Percentiles rank a stretch among this genome's conserved stretches.
Conservation (phyloP, 2,888 invertebrate genomes). For the Ceriagrion tenellum region DNA sequence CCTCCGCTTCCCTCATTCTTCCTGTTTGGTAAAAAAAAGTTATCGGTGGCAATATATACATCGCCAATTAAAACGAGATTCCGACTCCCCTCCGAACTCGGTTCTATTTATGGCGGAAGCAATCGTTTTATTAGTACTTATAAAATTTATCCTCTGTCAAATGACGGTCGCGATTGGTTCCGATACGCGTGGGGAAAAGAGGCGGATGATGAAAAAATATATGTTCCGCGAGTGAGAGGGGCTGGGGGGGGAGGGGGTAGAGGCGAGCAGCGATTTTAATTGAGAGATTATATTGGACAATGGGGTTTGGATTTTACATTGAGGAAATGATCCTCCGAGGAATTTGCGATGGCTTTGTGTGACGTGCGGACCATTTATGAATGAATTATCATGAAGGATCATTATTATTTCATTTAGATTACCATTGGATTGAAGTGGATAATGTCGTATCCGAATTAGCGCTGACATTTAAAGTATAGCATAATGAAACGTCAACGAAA, state of each 20-base stretch:
- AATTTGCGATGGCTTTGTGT: not conserved
- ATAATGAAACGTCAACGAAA: not conserved
- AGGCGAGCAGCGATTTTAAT: not conserved
- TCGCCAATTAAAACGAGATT: constrained; percentile 27
- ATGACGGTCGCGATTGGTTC: constrained; percentile 5
- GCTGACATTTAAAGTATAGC: not conserved
- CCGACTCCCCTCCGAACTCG: not conserved
- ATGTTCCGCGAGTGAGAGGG: not conserved
- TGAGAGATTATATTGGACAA: constrained; percentile 11
- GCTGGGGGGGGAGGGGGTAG: not conserved
- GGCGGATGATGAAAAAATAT: not conserved
- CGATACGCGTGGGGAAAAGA: not conserved
- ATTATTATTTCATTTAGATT: not conserved
- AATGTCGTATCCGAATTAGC: not conserved
- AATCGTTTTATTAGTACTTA: constrained; percentile 3
- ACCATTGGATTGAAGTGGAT: not conserved
- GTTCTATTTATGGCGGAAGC: not conserved
- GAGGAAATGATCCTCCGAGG: not conserved
- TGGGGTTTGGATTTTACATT: not conserved
- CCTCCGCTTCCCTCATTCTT: not conserved
- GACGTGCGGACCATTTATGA: not conserved
- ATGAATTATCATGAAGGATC: not conserved
- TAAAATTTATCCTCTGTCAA: constrained; percentile 18
- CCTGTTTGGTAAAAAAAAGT: not conserved
- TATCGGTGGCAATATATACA: not conserved